Conservation (phyloP, 1,140 invertebrate genomes). For the Aleiodes sp. region DNA sequence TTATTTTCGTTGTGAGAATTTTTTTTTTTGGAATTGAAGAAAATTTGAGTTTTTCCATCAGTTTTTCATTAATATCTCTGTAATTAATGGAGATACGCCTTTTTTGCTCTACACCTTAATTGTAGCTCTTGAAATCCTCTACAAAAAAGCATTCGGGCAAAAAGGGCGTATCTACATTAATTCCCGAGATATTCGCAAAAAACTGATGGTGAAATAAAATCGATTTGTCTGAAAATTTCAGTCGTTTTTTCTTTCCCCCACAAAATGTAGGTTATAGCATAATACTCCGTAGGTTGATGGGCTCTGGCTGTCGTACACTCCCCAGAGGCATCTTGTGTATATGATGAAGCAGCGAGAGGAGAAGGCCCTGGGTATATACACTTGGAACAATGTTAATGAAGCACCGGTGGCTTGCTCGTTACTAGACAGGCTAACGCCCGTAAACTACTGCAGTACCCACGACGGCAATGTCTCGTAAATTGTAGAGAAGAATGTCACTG, state of each 20-base stretch:
- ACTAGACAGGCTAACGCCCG: constrained; percentile 10
- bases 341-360: too few relatives aligned
- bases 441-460: constrained; percentile 9
- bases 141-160: too few relatives aligned
- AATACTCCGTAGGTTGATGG: too few relatives aligned
- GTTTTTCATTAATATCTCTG: too few relatives aligned
- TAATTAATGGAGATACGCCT: too few relatives aligned
- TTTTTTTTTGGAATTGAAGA: background rate
- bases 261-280: background rate
- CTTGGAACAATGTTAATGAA: constrained; percentile 31
- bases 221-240: background rate
- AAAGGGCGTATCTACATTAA: too few relatives aligned
- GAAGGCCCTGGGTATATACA: background rate
- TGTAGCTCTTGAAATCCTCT: too few relatives aligned
- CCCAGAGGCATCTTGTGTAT: constrained; percentile 1
- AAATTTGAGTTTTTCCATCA: background rate
- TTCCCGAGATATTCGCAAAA: too few relatives aligned
- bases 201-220: too few relatives aligned
- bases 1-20: background rate
- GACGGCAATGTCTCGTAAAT: constrained; percentile 28
- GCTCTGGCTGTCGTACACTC: background rate
- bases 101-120: too few relatives aligned
- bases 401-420: constrained; percentile 15
- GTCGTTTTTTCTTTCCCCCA: background rate
- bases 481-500: constrained; percentile 29